Evolutionary conservation across 37 sponge, comb jelly and placozoan species (phyloP).

Genomic region (Dysidea cf. avara): DNA sequence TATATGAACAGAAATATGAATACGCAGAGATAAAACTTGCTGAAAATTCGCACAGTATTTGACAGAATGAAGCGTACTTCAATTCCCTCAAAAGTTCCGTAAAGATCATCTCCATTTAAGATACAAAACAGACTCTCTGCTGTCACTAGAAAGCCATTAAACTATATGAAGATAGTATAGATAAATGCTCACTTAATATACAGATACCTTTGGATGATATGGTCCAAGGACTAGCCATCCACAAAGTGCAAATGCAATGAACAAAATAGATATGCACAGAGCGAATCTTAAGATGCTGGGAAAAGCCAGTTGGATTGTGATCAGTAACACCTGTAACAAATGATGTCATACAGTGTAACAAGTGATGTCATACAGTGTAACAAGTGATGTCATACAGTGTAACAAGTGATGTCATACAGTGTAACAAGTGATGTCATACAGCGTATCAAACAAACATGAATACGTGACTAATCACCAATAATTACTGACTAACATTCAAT

Average conservation of each 20-base stretch:
- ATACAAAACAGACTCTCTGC: constrained; percentile 95
- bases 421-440: too few relatives aligned
- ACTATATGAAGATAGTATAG: constrained; percentile 44
- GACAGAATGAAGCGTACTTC: constrained; percentile 27
- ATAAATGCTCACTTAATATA: neutral
- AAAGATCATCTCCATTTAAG: constrained; percentile 98
- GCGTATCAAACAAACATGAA: too few relatives aligned
- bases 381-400: too few relatives aligned
- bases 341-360: too few relatives aligned
- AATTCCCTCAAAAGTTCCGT: constrained; percentile 78
- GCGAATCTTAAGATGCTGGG: constrained; percentile 88
- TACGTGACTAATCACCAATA: too few relatives aligned
- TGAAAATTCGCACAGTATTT: constrained; percentile 64
- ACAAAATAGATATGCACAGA: constrained; percentile 81
- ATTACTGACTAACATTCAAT: too few relatives aligned
- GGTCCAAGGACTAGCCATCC: constrained; percentile 94
- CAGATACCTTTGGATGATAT: constrained; percentile 82
- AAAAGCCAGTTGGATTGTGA: constrained; percentile 62
- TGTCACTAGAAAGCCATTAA: constrained; percentile 65
- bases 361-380: too few relatives aligned
- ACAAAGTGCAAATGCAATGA: constrained; percentile 76
- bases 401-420: too few relatives aligned
- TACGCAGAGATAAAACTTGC: constrained; percentile 91
- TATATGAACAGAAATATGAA: constrained; percentile 98
- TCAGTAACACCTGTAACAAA: constrained; percentile 71